These are phyloP conservation scores for Hafferia zeledoni DNA, from an alignment of 2,797 vertebrate species.

Conservation along the genomic window DNA sequence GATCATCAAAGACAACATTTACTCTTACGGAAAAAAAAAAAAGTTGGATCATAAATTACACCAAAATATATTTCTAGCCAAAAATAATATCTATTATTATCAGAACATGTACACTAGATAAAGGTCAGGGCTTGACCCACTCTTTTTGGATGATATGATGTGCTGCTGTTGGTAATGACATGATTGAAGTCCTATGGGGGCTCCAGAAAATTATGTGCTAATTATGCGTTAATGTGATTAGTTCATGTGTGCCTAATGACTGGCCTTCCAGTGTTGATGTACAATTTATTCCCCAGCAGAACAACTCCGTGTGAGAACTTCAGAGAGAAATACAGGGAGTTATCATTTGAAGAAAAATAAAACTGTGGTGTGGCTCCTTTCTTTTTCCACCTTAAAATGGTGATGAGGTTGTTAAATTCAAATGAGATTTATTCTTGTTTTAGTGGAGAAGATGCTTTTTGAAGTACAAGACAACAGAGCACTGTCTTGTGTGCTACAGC, in stretches of 20 bases:
- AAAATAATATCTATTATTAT: conserved; percentile 23
- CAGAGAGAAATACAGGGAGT: background rate
- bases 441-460: background rate
- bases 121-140: background rate
- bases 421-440: background rate
- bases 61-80: conserved; percentile 10
- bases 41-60: background rate
- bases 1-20: background rate
- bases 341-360: background rate
- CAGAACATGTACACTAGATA: background rate
- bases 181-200: conserved; percentile 10
- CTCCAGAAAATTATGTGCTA: conserved; percentile 43
- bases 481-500: background rate
- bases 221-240: background rate
- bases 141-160: background rate
- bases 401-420: background rate
- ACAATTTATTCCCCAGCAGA: background rate
- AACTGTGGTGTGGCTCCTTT: background rate
- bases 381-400: background rate
- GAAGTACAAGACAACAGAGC: background rate
- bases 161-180: background rate
- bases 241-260: background rate
- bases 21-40: background rate
- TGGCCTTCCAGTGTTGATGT: background rate
- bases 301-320: background rate